Percentiles rank a stretch among this genome's conserved stretches.
Evolutionary conservation across 2,113 vertebrate genomes (phyloP).

Genomic region (Colaptes auratus): DNA sequence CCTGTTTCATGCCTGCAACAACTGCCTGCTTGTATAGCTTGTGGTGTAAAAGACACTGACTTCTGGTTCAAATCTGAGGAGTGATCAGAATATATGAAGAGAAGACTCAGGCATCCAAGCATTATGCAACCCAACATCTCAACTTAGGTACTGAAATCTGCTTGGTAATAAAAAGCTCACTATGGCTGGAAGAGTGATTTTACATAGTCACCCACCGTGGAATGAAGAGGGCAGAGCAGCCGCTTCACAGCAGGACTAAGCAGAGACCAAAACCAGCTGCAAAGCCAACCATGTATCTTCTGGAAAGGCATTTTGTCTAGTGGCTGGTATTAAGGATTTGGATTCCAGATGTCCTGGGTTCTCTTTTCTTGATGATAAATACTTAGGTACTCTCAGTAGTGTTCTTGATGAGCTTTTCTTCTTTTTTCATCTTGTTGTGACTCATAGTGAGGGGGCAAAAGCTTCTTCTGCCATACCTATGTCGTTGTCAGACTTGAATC

Average conservation of each 20-base stretch:
- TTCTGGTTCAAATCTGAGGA: neutral
- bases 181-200: neutral
- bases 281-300: neutral
- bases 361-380: neutral
- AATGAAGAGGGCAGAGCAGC: neutral
- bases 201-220: fast-evolving
- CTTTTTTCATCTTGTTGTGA: neutral
- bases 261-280: neutral
- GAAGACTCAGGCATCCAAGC: neutral
- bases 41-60: neutral
- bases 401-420: neutral
- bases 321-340: neutral
- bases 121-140: neutral
- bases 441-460: neutral
- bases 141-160: neutral
- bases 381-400: neutral
- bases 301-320: neutral
- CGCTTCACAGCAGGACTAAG: neutral
- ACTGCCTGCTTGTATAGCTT: neutral
- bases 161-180: neutral
- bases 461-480: neutral
- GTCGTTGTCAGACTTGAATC: neutral
- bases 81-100: neutral
- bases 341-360: neutral
- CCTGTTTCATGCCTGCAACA: neutral